A percentile compares a stretch with the other conserved stretches of the same genome.
Evolutionary conservation across 2,797 vertebrate species (phyloP).

Genomic region (Agapornis canus): DNA sequence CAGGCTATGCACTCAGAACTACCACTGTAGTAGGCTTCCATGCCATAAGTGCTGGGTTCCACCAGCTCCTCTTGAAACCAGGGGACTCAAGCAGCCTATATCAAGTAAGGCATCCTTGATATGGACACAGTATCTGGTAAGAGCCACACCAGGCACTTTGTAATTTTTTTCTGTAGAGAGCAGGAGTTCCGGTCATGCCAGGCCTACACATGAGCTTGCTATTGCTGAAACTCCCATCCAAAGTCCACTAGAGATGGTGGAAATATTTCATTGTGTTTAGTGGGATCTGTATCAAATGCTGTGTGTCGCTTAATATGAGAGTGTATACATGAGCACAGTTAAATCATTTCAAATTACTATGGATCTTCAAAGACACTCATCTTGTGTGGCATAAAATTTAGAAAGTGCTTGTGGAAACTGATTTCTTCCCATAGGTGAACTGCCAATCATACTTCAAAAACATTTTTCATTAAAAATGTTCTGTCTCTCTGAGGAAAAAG

Average conservation of each 20-base stretch:
- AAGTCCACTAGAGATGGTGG: not conserved
- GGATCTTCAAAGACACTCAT: constrained; percentile 22
- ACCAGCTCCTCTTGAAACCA: not conserved
- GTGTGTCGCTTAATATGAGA: not conserved
- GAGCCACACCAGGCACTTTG: not conserved
- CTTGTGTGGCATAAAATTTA: not conserved
- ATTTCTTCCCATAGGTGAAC: constrained; percentile 42
- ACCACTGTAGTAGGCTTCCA: not conserved
- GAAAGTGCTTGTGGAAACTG: not conserved
- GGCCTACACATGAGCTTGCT: not conserved
- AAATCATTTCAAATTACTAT: not conserved
- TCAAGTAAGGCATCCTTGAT: not conserved
- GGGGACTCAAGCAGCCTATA: not conserved
- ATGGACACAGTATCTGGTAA: not conserved
- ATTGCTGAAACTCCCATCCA: not conserved
- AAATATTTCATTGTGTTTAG: not conserved
- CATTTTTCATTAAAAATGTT: constrained; percentile 13
- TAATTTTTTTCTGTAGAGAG: not conserved
- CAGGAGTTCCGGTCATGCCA: not conserved
- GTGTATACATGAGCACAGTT: not conserved
- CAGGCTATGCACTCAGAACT: not conserved
- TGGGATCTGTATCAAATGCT: not conserved
- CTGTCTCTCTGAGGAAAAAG: not conserved
- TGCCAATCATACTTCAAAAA: constrained; percentile 36
- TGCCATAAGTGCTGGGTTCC: not conserved